Evolutionary conservation across 2,888 invertebrate species (phyloP), one percentile per base, ranked within the genome.

Genomic region (Antitype chi): DNA sequence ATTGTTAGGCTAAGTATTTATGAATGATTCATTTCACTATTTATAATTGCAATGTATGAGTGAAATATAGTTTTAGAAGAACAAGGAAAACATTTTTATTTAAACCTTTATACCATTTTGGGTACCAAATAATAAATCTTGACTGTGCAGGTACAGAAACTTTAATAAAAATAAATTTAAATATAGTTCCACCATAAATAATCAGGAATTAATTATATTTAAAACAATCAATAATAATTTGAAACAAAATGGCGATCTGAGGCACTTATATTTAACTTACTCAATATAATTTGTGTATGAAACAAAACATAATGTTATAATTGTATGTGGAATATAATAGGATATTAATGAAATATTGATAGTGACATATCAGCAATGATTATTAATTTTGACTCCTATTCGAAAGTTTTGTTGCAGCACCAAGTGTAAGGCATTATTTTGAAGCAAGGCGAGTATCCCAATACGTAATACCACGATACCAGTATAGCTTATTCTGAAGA

Each of bases 141-240:
- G 13, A 53, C 2, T 75, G 66, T 80, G 85, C 88, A 89, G 86
- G 86, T 89, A 89, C 87, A 84, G 80, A 87, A 88, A 87, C 81
- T 89, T 89, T 88, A 89, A 81, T 89, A 79, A 86, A 55, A 86
- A 87, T 70, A 69, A 76, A 53, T 81, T 77, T 70, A 52, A 78
- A 78, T 83, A 80, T 70, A 81, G 80, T 77, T 78, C 74, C 69
- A 82, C 77, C 68, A 20, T 74, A 66, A 74, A 77, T 57, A 78
- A 71, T 69, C 43, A 73, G 38, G 68, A 78, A 83, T 75, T 66
- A 78, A 75, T 80, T 67, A 77, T 64, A 85, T 81, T 83, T 53
- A 38, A 82, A 82, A 84, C 68, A 80, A 80, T 70, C 57, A 76
- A 81, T 64, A 80, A 52, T 62, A 55, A 77, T 70, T 81, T 43